Evolutionary conservation across 2,888 invertebrate genomes (phyloP).

Genomic region (Crematogaster levior): DNA sequence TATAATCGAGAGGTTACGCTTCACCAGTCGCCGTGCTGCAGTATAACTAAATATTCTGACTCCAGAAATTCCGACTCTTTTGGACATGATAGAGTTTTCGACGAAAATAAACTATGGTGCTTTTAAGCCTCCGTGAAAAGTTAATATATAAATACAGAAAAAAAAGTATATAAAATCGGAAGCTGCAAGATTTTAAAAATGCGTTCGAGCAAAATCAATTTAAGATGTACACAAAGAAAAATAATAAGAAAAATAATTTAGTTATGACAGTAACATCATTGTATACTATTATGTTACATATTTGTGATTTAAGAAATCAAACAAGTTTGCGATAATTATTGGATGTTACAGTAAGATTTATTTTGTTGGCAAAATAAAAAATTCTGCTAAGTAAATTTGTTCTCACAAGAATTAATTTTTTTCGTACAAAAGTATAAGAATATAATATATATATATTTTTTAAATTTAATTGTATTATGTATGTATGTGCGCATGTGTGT

Average conservation of each 20-base stretch:
- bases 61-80: slow-evolving; percentile 63
- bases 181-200: background rate
- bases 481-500: background rate
- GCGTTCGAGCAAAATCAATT: background rate
- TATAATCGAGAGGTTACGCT: slow-evolving; percentile 76
- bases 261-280: background rate
- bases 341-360: background rate
- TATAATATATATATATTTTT: background rate
- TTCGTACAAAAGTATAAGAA: background rate
- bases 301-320: background rate
- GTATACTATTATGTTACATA: background rate
- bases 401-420: background rate
- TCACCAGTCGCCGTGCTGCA: slow-evolving; percentile 64
- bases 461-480: background rate
- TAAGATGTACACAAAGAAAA: too few relatives aligned
- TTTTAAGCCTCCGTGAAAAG: slow-evolving; percentile 1
- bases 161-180: background rate
- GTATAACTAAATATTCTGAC: slow-evolving; percentile 76
- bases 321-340: background rate
- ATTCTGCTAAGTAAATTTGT: background rate
- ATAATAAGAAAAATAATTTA: background rate
- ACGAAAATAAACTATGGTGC: background rate
- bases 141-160: background rate
- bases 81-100: slow-evolving; percentile 6
- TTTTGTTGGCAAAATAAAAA: background rate